Conservation (phyloP, 2,888 invertebrate species). For the Biston betularia region DNA sequence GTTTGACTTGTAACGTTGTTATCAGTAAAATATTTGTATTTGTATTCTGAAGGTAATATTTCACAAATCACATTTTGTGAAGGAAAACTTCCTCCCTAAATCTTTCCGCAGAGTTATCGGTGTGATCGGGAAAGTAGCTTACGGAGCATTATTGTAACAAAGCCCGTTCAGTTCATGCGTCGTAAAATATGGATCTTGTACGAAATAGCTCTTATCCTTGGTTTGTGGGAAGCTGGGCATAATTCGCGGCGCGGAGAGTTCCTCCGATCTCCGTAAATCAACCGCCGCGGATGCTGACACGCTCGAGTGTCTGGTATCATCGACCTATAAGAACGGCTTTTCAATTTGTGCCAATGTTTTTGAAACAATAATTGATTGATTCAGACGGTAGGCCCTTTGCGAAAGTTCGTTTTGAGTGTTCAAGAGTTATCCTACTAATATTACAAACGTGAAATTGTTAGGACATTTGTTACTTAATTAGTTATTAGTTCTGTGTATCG, state of each 20-base stretch:
- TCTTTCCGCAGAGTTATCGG: too few relatives aligned
- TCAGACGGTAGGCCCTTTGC: too few relatives aligned
- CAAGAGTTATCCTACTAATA: too few relatives aligned
- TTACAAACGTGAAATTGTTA: too few relatives aligned
- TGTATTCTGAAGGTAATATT: neutral
- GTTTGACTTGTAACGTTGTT: too few relatives aligned
- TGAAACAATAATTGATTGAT: too few relatives aligned
- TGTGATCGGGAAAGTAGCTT: neutral
- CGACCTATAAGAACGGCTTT: neutral
- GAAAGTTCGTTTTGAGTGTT: too few relatives aligned
- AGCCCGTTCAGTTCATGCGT: neutral
- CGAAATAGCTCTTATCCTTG: neutral
- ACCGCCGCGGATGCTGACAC: neutral
- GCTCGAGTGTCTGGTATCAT: neutral
- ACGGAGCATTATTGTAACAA: neutral
- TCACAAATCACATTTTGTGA: too few relatives aligned
- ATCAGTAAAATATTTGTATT: too few relatives aligned
- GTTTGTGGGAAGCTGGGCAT: conserved; percentile 9
- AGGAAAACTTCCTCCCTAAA: neutral
- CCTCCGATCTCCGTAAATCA: neutral
- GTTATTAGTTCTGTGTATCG: too few relatives aligned
- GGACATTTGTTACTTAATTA: too few relatives aligned
- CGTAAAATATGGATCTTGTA: conserved; percentile 7
- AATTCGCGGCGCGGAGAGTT: conserved; percentile 1
- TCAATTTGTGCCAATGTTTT: neutral